A percentile compares a stretch with the other conserved stretches of the same genome.
Conservation (phyloP, 2,113 vertebrate genomes). For the Atrichornis clamosus region DNA sequence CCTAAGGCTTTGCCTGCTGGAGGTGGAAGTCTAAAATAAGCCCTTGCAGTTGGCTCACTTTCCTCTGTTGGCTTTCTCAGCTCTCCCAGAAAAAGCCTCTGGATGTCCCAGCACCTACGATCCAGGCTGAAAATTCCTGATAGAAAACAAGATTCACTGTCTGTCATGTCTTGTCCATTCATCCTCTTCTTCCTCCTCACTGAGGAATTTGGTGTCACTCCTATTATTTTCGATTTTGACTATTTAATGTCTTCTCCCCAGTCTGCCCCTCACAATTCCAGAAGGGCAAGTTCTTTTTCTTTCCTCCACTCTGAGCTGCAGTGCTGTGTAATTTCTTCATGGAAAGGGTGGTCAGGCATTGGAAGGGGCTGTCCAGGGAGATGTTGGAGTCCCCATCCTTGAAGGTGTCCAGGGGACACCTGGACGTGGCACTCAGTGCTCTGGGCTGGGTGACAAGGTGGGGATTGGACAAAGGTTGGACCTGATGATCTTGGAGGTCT, state of each 20-base stretch:
- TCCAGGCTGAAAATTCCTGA: neutral
- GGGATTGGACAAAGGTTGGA: rapidly evolving
- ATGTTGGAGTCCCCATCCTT: neutral
- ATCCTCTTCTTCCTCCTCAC: neutral
- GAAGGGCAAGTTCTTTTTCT: neutral
- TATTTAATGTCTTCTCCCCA: neutral
- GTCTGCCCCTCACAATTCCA: neutral
- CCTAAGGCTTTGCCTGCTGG: neutral
- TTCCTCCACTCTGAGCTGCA: neutral
- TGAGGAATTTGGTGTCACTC: neutral
- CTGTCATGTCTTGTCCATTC: neutral
- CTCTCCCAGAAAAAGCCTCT: neutral
- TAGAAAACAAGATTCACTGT: neutral
- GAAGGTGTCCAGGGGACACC: neutral
- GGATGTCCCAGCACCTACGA: neutral
- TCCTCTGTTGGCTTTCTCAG: neutral
- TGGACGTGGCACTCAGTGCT: neutral
- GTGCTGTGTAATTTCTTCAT: neutral
- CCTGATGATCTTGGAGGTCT: neutral
- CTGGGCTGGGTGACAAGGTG: neutral
- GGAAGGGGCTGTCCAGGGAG: neutral
- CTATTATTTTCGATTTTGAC: neutral
- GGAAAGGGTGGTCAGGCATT: neutral
- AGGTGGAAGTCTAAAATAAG: slow-evolving; percentile 16
- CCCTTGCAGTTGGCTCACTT: neutral